Base-by-base conservation (phyloP, 2,888 invertebrate genomes). In the Nomada ruficornis region DNA sequence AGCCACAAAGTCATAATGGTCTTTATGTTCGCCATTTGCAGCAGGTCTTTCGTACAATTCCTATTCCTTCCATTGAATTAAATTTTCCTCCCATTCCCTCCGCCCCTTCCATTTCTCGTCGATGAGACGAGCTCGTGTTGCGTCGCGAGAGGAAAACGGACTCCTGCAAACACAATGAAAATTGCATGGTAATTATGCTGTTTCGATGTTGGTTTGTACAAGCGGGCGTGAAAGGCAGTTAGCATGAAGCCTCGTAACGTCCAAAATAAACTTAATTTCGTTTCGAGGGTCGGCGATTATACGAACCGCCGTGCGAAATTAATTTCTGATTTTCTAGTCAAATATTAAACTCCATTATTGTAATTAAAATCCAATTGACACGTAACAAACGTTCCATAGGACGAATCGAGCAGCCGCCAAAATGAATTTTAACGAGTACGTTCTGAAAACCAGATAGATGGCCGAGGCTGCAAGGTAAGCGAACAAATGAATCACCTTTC, bases 1-100 rank as follows among this genome's bases (percentile, higher is more conserved):
- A 52, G 23, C 44, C 20, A 18, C 23, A 13, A 36, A 47, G 20
- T 18, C 57, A 36, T 63, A 26, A 71, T 57, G 65, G 36, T 26
- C 57, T 57, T 47, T 36, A 57, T 18, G 47, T 29, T 57, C 57
- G 57, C 15, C 36, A 29, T 65, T 65, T 65, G 23, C 47, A 36
- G 18, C 59, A 4, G 47, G 26, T 29, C 67, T 67, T 74, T 65
- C 59, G 57, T 67, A 50, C 4, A 59, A 65, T 74, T 74, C 47
- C 73, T 57, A 50, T 74, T 67, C 29, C 57, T 59, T 50, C 57
- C 57, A 67, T 67, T 23, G 20, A 74, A 67, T 74, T 63, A 70
- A 63, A 70, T 63, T 76, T 52, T 50, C 2, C 29, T 20, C 20
- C 52, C 42, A 2, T 29, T 23, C 10, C 52, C 50, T 2, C 10